Base-by-base conservation (phyloP, 2,888 invertebrate genomes). In the Piscicola geometra region DNA sequence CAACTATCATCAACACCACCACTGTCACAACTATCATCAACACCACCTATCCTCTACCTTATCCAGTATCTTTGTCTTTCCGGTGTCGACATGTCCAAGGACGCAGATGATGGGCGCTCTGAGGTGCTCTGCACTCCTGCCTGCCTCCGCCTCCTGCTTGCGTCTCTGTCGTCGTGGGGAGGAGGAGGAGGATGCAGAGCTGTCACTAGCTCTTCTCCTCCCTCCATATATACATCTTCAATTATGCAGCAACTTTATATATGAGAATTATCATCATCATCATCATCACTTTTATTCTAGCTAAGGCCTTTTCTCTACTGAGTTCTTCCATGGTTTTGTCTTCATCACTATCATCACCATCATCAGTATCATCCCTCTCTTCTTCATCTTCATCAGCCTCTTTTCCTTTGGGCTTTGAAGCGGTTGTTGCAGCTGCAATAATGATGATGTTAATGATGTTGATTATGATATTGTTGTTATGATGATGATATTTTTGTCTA, bases 11-110 rank as follows among this genome's bases (percentile, higher is more conserved):
- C n/a, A n/a, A n/a, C n/a, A n/a, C n/a, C n/a, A n/a, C n/a, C n/a
- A n/a, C n/a, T n/a, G n/a, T n/a, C n/a, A n/a, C n/a, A n/a, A n/a
- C n/a, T n/a, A n/a, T n/a, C n/a, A n/a, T n/a, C n/a, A n/a, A n/a
- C n/a, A n/a, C n/a, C n/a, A n/a, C n/a, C n/a, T n/a, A n/a, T n/a
- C 60, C 76, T 81, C 76, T 80, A 87, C 87, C 86, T 98, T 99
- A 85, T 99, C 99, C 75, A 99, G 86, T 83, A 99, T 97, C 87
- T 99, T 99, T 0, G 99, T 99, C 88, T 99, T 99, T 76, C 98
- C 98, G 0, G 99, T 99, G 87, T 99, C 99, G 71, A 99, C 99
- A 85, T 99, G 99, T 0, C 80, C 99, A 0, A 99, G 87, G 0
- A 99, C 99, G 84, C 98, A 99, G 0, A 99, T 96, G 0, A 99